phyloP scores from a whole-genome alignment of 1,140 invertebrate species.

The Homarus americanus region DNA sequence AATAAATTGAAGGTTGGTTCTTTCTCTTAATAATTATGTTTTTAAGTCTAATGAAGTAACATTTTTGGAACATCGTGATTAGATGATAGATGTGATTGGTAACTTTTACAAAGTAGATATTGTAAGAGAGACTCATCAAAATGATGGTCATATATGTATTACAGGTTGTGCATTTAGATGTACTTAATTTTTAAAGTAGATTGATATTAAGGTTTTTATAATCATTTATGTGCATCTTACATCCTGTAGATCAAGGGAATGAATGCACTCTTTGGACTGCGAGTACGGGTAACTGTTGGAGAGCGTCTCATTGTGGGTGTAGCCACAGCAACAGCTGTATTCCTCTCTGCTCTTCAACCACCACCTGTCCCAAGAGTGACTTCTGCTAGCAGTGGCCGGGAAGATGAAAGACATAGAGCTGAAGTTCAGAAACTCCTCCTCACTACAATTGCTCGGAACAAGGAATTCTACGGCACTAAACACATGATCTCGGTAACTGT shows the following conservation, averaged over 20 bases:
- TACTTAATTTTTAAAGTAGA: too few species aligned
- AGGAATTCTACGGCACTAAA: slow-evolving; percentile 84
- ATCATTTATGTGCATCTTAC: too few species aligned
- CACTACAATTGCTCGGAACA: slow-evolving; percentile 84
- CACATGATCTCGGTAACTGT: slow-evolving; percentile 68
- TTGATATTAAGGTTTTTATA: too few species aligned
- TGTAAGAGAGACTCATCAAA: too few species aligned
- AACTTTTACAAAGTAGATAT: too few species aligned
- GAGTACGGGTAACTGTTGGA: slow-evolving; percentile 85
- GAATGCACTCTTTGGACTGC: slow-evolving; percentile 93
- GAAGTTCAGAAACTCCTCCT: slow-evolving; percentile 84
- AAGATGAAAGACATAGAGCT: slow-evolving; percentile 75
- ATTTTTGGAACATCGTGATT: too few species aligned
- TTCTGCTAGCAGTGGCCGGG: slow-evolving; percentile 45
- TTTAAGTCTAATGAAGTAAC: too few species aligned
- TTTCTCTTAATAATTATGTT: too few species aligned
- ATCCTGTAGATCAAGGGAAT: slow-evolving; percentile 85
- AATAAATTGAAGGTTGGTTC: slow-evolving; percentile 93
- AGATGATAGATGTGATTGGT: too few species aligned
- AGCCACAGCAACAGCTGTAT: slow-evolving; percentile 92
- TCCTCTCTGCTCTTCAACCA: slow-evolving; percentile 85
- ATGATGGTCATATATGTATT: too few species aligned
- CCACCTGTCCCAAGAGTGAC: slow-evolving; percentile 81
- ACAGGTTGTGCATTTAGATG: too few species aligned
- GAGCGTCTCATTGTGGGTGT: slow-evolving; percentile 91